Conservation (phyloP, 2,888 invertebrate genomes). For the Hermaeophaga mercurialis region DNA sequence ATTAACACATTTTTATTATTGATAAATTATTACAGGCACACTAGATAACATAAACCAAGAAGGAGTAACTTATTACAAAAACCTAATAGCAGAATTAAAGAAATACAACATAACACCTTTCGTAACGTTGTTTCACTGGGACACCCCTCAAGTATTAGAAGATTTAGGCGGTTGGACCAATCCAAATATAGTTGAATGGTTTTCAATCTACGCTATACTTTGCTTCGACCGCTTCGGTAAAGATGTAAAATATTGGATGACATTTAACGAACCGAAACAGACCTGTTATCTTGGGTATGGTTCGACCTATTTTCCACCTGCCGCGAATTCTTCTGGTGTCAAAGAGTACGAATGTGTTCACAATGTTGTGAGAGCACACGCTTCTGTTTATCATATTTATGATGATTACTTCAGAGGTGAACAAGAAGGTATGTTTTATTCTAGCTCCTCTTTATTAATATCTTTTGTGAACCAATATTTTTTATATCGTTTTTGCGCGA, state of each 20-base stretch:
- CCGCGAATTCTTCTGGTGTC: constrained; percentile 8
- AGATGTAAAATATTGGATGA: constrained; percentile 43
- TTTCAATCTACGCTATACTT: constrained; percentile 40
- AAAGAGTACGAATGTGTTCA: constrained; percentile 65
- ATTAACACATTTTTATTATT: too few relatives aligned
- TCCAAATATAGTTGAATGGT: constrained; percentile 35
- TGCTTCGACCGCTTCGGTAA: constrained; percentile 40
- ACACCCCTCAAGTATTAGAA: constrained; percentile 13
- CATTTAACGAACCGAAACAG: constrained; percentile 43
- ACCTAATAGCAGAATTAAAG: constrained; percentile 42
- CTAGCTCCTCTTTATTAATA: too few relatives aligned
- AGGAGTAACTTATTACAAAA: constrained; percentile 62
- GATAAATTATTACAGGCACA: too few relatives aligned
- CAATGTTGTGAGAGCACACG: constrained; percentile 56
- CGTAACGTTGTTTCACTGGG: constrained; percentile 26
- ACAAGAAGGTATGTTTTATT: constrained; percentile 44
- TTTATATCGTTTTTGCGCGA: too few relatives aligned
- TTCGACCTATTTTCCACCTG: constrained; percentile 8
- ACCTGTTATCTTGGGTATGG: constrained; percentile 36
- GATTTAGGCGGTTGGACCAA: constrained; percentile 39
- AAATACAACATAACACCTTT: constrained; percentile 16
- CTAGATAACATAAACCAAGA: constrained; percentile 68
- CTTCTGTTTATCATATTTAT: constrained; percentile 55
- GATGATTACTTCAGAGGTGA: constrained; percentile 51
- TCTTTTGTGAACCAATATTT: too few relatives aligned